Evolutionary conservation across 1,140 invertebrate genomes (phyloP), one percentile per base, ranked within the genome.

Genomic region (Protaetia brevitarsis): DNA sequence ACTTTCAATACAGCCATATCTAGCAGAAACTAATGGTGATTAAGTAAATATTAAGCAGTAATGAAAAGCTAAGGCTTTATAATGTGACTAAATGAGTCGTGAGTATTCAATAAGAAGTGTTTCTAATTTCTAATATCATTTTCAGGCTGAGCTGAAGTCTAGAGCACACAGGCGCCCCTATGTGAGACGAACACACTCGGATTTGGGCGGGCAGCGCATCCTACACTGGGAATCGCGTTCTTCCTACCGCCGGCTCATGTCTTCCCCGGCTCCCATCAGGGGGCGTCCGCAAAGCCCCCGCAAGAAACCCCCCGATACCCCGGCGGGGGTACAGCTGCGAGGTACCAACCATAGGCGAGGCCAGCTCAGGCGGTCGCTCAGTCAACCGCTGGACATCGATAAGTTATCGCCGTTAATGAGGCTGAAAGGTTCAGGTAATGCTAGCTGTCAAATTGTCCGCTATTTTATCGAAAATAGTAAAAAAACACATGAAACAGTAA

Each of bases 371-470:
- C 79, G 89, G 28, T 90, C 88, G 3, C 80, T 89, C 16, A 90
- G 88, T 73, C 88, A 90, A 72, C 88, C 88, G 58, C 81, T 88
- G 67, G 88, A 88, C 70, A 83, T 90, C 66, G 88, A 89, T 76
- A 84, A 85, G 76, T 77, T 86, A 51, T 85, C 84, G 56, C 83
- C 84, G 10, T 68, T 85, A 56, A 82, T 85, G 80, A 76, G 82
- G 68, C 79, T 79, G 27, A 84, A 83, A 80, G 80, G 80, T 66
- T 68, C 80, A 77, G 83, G 82, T 84, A 77, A 72, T 11, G n/a
- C n/a, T n/a, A n/a, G n/a, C n/a, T n/a, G n/a, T n/a, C n/a, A n/a
- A n/a, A n/a, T n/a, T n/a, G n/a, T n/a, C n/a, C n/a, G n/a, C n/a
- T n/a, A n/a, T n/a, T n/a, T n/a, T n/a, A n/a, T n/a, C n/a, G n/a